phyloP scores from a whole-genome alignment of 1,140 invertebrate species.

The Cydia splendana region DNA sequence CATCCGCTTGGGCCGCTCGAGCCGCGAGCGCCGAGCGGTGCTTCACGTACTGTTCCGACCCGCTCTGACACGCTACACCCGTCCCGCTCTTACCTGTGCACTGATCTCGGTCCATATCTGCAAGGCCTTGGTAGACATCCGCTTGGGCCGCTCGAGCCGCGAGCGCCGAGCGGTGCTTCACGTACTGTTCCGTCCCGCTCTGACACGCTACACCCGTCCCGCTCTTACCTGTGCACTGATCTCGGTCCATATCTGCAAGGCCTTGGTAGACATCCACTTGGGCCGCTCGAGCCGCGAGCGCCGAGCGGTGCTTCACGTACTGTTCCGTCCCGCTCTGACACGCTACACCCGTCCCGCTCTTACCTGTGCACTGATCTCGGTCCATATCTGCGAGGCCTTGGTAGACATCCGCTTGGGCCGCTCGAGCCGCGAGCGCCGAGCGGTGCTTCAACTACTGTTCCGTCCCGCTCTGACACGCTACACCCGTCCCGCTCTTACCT shows the following conservation, averaged over 20 bases:
- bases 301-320: constrained; percentile 90
- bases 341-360: too few relatives aligned
- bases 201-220: constrained; percentile 80
- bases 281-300: constrained; percentile 96
- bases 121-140: constrained; percentile 84
- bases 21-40: constrained; percentile 92
- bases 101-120: constrained; percentile 95
- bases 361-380: constrained; percentile 89
- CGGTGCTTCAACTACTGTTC: constrained; percentile 93
- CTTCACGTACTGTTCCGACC: constrained; percentile 85
- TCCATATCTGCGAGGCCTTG: constrained; percentile 92
- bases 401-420: constrained; percentile 92
- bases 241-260: constrained; percentile 90
- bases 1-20: constrained; percentile 96
- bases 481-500: constrained; percentile 57
- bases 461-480: too few relatives aligned
- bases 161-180: constrained; percentile 90
- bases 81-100: constrained; percentile 76
- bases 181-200: constrained; percentile 93
- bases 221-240: constrained; percentile 83
- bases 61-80: too few relatives aligned
- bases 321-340: too few relatives aligned
- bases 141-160: constrained; percentile 95
- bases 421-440: constrained; percentile 89
- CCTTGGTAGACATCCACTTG: constrained; percentile 88